phyloP scores from a whole-genome alignment of 1,140 invertebrate genomes.

The Megathymus violae region DNA sequence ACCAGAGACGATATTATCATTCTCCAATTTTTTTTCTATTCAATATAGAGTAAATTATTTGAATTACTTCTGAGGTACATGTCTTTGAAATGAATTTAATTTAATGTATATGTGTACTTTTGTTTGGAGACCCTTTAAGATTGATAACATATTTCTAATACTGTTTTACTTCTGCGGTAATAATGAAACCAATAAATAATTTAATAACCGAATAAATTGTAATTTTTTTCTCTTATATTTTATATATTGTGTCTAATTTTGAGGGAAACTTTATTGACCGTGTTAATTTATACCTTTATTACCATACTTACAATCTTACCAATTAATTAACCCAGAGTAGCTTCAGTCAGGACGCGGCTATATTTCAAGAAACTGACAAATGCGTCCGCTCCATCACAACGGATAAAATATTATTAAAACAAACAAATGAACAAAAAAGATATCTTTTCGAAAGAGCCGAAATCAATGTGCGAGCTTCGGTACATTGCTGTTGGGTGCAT shows the following conservation, averaged over 20 bases:
- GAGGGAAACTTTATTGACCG: slow-evolving; percentile 25
- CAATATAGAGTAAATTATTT: too few relatives aligned
- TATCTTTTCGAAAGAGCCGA: slow-evolving; percentile 80
- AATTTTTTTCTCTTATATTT: neutral
- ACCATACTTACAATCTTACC: slow-evolving; percentile 57
- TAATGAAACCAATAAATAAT: too few relatives aligned
- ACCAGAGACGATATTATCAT: too few relatives aligned
- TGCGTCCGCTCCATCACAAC: slow-evolving; percentile 79
- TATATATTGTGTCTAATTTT: slow-evolving; percentile 1
- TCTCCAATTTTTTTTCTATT: too few relatives aligned
- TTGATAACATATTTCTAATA: too few relatives aligned
- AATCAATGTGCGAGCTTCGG: slow-evolving; percentile 80
- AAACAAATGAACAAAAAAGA: slow-evolving; percentile 82
- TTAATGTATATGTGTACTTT: too few relatives aligned
- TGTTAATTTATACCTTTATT: slow-evolving; percentile 43
- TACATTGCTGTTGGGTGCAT: slow-evolving; percentile 56
- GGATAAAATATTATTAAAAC: slow-evolving; percentile 84
- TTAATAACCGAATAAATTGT: too few relatives aligned
- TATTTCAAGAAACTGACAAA: slow-evolving; percentile 80
- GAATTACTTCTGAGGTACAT: too few relatives aligned
- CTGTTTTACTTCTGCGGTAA: too few relatives aligned
- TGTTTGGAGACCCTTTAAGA: too few relatives aligned
- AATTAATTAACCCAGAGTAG: slow-evolving; percentile 71
- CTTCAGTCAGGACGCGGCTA: slow-evolving; percentile 58
- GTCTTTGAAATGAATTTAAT: too few relatives aligned